Percentiles rank a stretch among this genome's conserved stretches.
phyloP scores from a whole-genome alignment of 2,797 vertebrate species.

The Huso huso region DNA sequence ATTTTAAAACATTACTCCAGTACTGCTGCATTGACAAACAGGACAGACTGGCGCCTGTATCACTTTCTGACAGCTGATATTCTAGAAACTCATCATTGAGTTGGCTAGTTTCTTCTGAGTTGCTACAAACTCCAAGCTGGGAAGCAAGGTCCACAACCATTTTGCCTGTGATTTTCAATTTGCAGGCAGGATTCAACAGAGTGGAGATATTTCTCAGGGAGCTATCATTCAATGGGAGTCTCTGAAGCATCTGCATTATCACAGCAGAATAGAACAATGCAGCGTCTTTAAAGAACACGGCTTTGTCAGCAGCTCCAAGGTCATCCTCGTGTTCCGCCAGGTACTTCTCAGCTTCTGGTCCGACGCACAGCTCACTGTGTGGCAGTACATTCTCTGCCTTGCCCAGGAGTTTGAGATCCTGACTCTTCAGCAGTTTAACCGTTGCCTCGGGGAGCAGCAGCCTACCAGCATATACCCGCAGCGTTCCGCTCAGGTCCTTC shows the following conservation, averaged over 20 bases:
- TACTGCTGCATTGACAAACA: conserved; percentile 38
- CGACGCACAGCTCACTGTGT: conserved; percentile 34
- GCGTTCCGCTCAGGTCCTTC: conserved; percentile 45
- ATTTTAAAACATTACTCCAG: conserved; percentile 45
- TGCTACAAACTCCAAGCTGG: conserved; percentile 43
- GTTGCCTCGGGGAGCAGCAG: conserved; percentile 50
- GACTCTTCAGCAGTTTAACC: conserved; percentile 42
- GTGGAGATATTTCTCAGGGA: conserved; percentile 40
- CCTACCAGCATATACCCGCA: conserved; percentile 44
- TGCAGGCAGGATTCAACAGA: conserved; percentile 48
- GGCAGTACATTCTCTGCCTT: conserved; percentile 38
- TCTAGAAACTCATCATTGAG: conserved; percentile 49
- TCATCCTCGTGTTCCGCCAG: conserved; percentile 30
- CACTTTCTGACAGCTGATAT: conserved; percentile 39
- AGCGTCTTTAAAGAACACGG: conserved; percentile 34
- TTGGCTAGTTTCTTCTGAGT: conserved; percentile 31
- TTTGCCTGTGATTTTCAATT: conserved; percentile 32
- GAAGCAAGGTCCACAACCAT: conserved; percentile 42
- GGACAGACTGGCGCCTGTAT: background rate
- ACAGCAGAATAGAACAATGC: conserved; percentile 49
- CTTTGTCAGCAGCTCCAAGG: conserved; percentile 19
- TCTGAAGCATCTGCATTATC: conserved; percentile 37
- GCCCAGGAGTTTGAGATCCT: conserved; percentile 37
- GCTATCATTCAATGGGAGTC: conserved; percentile 43
- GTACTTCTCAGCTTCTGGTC: conserved; percentile 42